Evolutionary conservation across 37 sponge, comb jelly and placozoan genomes (phyloP), one percentile per base, ranked within the genome.

Genomic region (Hormiphora californensis): DNA sequence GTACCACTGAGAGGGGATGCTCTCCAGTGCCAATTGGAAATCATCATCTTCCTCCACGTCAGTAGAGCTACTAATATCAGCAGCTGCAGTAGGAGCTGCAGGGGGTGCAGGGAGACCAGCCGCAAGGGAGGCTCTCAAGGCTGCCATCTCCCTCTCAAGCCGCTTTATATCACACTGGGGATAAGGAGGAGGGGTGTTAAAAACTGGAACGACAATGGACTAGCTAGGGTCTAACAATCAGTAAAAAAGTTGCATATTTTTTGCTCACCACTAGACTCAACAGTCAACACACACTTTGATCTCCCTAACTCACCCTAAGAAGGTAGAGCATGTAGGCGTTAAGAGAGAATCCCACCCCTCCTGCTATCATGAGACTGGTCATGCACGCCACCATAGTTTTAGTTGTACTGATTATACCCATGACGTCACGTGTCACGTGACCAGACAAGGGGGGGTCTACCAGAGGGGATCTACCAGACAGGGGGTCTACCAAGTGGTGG

Each of bases 321-420:
- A 73, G 23, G 46, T 73, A 73, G 81, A 73, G 81, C 28, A 73
- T 73, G 44, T n/a, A 39, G 15, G 81, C 81, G 81, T 73, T 73
- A 33, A 41, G 28, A 73, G 81, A 36, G 41, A 73, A 40, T 73
- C 81, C 81, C 5, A 73, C 46, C 35, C 32, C 35, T 0, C 81
- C 81, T 0, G 46, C 38, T 21, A 46, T 33, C 12, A 73, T 28
- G n/a, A 73, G 46, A 73, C 46, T 30, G 7, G 61, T 30, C 23
- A 57, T 5, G 27, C 61, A 39, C 46, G 40, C 40, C 46, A 73
- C 25, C 1, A 73, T 33, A 41, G 43, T 39, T 3, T 46, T n/a
- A 21, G 81, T 73, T 4, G 81, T 73, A n/a, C 81, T 73, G 41
- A 73, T 73, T 12, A 73, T n/a, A 7, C 81, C 81, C 81, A 73